A percentile compares a stretch with the other conserved stretches of the same genome.
Conservation (phyloP, 2,797 vertebrate genomes). For the Manis crassicaudata region DNA sequence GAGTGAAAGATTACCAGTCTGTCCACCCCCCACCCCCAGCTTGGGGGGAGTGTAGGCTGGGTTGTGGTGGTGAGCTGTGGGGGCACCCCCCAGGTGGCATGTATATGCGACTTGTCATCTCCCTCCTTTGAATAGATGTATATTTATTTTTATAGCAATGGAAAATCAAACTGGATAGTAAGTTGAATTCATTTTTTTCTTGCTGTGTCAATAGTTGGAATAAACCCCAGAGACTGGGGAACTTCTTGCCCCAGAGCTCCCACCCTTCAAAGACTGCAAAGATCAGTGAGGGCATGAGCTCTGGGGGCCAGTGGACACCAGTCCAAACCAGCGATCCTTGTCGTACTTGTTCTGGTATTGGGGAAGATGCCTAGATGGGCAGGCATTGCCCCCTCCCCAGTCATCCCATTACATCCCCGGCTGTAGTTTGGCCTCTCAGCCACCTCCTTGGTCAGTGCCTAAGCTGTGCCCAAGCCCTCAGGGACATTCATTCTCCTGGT, state of each 20-base stretch:
- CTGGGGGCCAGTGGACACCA: background rate
- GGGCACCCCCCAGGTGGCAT: constrained; percentile 68
- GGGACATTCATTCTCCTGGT: constrained; percentile 70
- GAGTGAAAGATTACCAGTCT: constrained; percentile 65
- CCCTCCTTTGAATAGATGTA: constrained; percentile 73
- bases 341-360: constrained; percentile 20
- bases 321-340: constrained; percentile 42
- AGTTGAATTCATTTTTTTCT: constrained; percentile 77
- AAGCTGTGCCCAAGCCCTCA: constrained; percentile 31
- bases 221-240: constrained; percentile 70
- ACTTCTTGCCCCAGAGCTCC: constrained; percentile 68
- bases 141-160: constrained; percentile 82
- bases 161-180: constrained; percentile 80
- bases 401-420: background rate
- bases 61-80: constrained; percentile 41
- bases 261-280: constrained; percentile 49
- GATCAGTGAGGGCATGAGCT: constrained; percentile 48
- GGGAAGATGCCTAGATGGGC: constrained; percentile 39
- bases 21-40: background rate
- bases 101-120: constrained; percentile 56
- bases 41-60: background rate
- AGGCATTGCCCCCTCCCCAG: background rate
- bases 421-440: background rate
- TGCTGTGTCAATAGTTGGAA: constrained; percentile 76
- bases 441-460: constrained; percentile 27